A percentile compares a stretch with the other conserved stretches of the same genome.
Conservation (phyloP, 2,888 invertebrate species). For the Acanthosepion esculentum region DNA sequence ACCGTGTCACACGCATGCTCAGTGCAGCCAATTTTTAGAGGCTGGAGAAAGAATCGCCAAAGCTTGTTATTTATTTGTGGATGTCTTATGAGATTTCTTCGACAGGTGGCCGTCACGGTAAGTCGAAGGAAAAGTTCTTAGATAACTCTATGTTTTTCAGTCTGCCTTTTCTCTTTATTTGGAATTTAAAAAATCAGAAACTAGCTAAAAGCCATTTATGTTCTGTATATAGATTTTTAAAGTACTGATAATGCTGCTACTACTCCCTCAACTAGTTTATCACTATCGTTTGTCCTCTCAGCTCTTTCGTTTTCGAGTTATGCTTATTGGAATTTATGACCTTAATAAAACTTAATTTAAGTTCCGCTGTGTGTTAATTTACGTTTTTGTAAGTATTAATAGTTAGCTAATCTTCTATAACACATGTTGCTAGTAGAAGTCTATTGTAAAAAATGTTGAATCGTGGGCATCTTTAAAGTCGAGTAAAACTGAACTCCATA, state of each 20-base stretch:
- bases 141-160: background rate
- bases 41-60: background rate
- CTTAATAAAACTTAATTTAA: background rate
- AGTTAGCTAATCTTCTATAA: background rate
- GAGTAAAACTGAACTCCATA: background rate
- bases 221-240: background rate
- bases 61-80: slow-evolving; percentile 46
- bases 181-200: background rate
- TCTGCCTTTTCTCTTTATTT: background rate
- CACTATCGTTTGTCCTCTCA: background rate
- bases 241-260: background rate
- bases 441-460: background rate
- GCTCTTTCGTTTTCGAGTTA: background rate
- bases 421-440: background rate
- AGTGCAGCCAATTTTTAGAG: background rate
- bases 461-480: background rate
- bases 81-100: slow-evolving; percentile 47
- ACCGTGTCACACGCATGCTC: slow-evolving; percentile 42
- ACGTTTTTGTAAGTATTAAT: background rate
- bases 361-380: background rate
- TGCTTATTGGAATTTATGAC: background rate
- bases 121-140: background rate
- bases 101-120: slow-evolving; percentile 47
- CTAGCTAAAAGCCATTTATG: background rate
- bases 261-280: background rate